Evolutionary conservation across 2,888 invertebrate genomes (phyloP), one percentile per base, ranked within the genome.

Genomic region (Encarsia formosa): DNA sequence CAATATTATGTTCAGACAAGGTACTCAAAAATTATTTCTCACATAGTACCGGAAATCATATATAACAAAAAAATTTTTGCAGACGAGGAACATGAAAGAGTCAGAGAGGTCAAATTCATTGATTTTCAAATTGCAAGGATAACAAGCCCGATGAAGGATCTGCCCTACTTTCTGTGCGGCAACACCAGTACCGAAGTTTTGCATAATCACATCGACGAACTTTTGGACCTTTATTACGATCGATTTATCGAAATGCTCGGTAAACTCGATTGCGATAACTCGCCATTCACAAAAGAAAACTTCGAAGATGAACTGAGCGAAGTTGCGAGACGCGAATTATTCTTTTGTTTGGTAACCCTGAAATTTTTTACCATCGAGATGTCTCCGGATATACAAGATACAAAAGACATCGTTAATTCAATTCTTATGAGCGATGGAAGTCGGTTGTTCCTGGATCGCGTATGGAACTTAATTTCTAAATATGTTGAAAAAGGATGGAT

Each of bases 1-100:
- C 61, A 83, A 83, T 58, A 75, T 82, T 1, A 78, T 83, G 78
- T 69, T 82, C 11, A 45, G 29, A 4, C 6, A 68, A 74, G 73
- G 75, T 50, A 15, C 6, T n/a, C n/a, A n/a, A n/a, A n/a, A n/a
- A n/a, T n/a, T n/a, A n/a, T n/a, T n/a, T n/a, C n/a, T n/a, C n/a
- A n/a, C n/a, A n/a, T n/a, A n/a, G n/a, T n/a, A n/a, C n/a, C n/a
- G n/a, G n/a, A n/a, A n/a, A n/a, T n/a, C n/a, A n/a, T n/a, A n/a
- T n/a, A n/a, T n/a, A n/a, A n/a, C n/a, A n/a, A n/a, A n/a, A n/a
- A n/a, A n/a, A n/a, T n/a, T n/a, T n/a, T n/a, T n/a, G n/a, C n/a
- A n/a, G n/a, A n/a, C n/a, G n/a, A n/a, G n/a, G n/a, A n/a, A n/a
- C n/a, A n/a, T n/a, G 40, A n/a, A 11, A 39, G 9, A 11, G 40